Base-by-base conservation (phyloP, 2,797 vertebrate genomes). In the Cygnus olor region DNA sequence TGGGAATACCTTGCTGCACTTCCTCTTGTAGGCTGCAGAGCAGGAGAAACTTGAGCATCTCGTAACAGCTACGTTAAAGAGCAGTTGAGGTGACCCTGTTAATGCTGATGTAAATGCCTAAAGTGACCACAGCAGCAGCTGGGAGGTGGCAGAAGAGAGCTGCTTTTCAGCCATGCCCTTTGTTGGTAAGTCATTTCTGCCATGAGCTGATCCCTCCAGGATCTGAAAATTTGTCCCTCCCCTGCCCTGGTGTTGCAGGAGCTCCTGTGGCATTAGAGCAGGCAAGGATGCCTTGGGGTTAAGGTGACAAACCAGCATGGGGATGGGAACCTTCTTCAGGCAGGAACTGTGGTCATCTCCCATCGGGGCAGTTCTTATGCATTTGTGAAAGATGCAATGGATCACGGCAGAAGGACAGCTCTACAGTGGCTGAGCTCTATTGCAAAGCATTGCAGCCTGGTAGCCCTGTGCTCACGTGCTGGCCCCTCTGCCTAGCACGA, bases 361-460 rank as follows among this genome's bases (percentile, higher is more conserved):
- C 1, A 1, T 17, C 14, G 5, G 2, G 17, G 19, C 61, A 4
- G 10, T 25, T 81, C 56, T 30, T 54, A 1, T 8, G 2, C 14
- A 36, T 78, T 14, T 0, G 0, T 74, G 61, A 30, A 34, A 53
- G 22, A 3, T 72, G 32, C 24, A 22, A 4, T 0, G 0, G 11
- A 1, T 76, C 47, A 4, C 24, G 12, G 36, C 44, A 91, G 40
- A 15, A 42, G 10, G 4, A 36, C 47, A 9, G n/a, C 28, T 72
- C 0, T 10, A 14, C 1, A 1, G 9, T 40, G 42, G 7, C 28
- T 38, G 51, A 73, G 63, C 21, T 2, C 28, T 54, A 6, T 34
- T 1, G 4, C 0, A 1, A 7, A 11, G 45, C 2, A 1, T 13
- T 8, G 8, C 32, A 12, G 56, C 32, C 32, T 8, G 54, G 10